phyloP scores from a whole-genome alignment of 2,113 vertebrate genomes.

The Cisticola juncidis region DNA sequence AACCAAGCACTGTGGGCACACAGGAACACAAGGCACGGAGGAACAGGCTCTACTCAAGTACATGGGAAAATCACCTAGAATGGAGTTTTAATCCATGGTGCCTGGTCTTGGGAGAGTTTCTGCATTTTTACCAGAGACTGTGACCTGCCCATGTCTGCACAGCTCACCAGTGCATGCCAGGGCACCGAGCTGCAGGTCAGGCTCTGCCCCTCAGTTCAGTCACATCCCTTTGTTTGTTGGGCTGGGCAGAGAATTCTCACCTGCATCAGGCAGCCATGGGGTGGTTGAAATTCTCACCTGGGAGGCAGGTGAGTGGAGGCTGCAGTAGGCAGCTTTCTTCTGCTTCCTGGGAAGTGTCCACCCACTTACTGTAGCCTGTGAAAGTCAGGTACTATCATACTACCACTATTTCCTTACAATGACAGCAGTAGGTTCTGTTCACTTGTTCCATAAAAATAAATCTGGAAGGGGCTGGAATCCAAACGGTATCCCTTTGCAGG shows the following conservation, averaged over 20 bases:
- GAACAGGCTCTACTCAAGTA: not conserved
- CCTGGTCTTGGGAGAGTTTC: not conserved
- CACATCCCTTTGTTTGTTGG: not conserved
- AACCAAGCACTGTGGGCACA: rapidly evolving
- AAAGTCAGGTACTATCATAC: not conserved
- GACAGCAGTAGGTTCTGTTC: not conserved
- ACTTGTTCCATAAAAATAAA: not conserved
- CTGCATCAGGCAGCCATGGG: not conserved
- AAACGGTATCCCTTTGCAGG: not conserved
- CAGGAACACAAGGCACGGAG: not conserved
- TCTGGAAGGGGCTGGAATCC: not conserved
- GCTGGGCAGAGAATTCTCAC: not conserved
- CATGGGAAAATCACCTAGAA: not conserved
- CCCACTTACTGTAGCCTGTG: not conserved
- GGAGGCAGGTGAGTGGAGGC: rapidly evolving
- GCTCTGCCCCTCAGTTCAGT: not conserved
- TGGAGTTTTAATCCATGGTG: not conserved
- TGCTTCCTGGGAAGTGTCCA: not conserved
- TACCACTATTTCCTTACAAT: not conserved
- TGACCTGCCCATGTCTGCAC: not conserved
- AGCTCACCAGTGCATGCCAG: not conserved
- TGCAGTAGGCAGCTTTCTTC: not conserved
- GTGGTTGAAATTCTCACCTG: not conserved
- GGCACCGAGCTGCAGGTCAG: not conserved
- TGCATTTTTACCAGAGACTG: not conserved